These are phyloP conservation scores for Whitmania pigra DNA, from an alignment of 1,140 invertebrate genomes.

Conservation along the genomic window DNA sequence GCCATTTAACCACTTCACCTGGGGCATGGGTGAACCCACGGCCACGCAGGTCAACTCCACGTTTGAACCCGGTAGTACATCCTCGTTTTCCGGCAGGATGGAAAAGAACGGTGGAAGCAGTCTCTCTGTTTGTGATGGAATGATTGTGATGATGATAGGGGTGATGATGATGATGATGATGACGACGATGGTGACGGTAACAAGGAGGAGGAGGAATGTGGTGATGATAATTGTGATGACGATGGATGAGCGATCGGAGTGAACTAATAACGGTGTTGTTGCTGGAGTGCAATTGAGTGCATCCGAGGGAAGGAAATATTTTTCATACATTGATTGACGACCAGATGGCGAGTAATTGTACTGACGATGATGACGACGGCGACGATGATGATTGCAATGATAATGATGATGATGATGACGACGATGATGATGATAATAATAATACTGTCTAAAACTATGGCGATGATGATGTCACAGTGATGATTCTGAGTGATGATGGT, in stretches of 20 bases:
- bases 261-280: conserved; percentile 1
- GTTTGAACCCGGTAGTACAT: conserved; percentile 76
- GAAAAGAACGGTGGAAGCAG: conserved; percentile 86
- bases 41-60: conserved; percentile 91
- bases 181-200: neutral
- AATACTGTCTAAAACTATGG: too few relatives aligned
- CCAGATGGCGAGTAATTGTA: neutral
- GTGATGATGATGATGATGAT: conserved; percentile 7
- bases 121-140: conserved; percentile 53
- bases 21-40: conserved; percentile 90
- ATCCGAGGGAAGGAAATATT: neutral
- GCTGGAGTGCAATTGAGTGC: neutral
- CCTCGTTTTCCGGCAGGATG: conserved; percentile 67
- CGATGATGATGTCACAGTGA: neutral
- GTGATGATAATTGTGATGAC: neutral
- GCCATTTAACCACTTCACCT: conserved; percentile 86
- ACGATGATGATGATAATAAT: too few relatives aligned
- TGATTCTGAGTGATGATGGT: too few relatives aligned
- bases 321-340: neutral
- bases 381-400: neutral
- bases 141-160: conserved; percentile 1
- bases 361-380: neutral
- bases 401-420: neutral
- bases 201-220: too few relatives aligned
- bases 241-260: neutral